Conservation (phyloP, 2,113 vertebrate species). For the Clarias macrocephalus region DNA sequence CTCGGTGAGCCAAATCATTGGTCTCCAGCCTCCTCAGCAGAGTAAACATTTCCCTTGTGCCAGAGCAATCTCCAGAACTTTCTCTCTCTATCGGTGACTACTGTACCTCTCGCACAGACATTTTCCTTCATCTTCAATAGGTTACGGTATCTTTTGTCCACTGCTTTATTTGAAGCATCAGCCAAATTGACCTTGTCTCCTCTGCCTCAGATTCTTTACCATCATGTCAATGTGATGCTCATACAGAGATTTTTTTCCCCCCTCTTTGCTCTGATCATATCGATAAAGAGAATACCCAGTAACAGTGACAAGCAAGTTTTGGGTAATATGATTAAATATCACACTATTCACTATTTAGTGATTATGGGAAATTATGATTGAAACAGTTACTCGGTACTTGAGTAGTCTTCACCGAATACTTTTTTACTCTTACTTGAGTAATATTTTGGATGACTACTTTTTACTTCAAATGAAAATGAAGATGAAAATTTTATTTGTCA, state of each 20-base stretch:
- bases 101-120: neutral
- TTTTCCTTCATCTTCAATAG: constrained; percentile 22
- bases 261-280: neutral
- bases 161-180: neutral
- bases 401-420: too few species aligned
- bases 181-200: neutral
- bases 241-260: neutral
- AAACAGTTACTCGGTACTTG: too few species aligned
- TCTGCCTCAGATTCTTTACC: neutral
- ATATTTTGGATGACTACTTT: too few species aligned
- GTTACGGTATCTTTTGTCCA: neutral
- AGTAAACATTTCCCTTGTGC: constrained; percentile 11
- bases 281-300: neutral
- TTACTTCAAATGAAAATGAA: too few species aligned
- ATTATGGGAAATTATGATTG: neutral
- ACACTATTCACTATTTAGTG: neutral
- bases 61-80: constrained; percentile 3
- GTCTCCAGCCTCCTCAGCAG: constrained; percentile 11
- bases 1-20: constrained; percentile 4
- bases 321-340: neutral
- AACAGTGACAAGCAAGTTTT: neutral
- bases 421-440: too few species aligned
- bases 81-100: neutral
- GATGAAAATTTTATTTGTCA: too few species aligned
- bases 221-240: neutral